Evolutionary conservation across 2,113 vertebrate genomes (phyloP), one percentile per base, ranked within the genome.

Genomic region (Strix aluco): DNA sequence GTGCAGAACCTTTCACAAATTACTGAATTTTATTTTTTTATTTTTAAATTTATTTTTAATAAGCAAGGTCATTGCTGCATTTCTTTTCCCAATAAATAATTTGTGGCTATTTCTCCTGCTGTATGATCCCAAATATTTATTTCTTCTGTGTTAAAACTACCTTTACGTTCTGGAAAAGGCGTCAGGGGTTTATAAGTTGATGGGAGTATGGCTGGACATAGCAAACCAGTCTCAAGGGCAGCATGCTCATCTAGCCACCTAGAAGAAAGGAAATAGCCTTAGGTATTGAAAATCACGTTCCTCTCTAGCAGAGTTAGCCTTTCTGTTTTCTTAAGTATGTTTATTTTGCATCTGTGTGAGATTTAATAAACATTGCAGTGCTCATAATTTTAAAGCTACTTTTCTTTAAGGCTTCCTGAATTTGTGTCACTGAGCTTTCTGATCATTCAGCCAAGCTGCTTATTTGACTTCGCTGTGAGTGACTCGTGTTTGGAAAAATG

Each of bases 401-500:
- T 96, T 94, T 85, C 61, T 86, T 73, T 71, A 72, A 81, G 61
- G 14, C 49, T 93, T 93, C 49, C 44, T 94, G 69, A 89, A 72
- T 92, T 75, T 82, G 21, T 87, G 69, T 89, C 77, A 85, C 59
- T 87, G 73, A 81, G 72, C 40, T 87, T 92, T 93, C 73, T 89
- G 81, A 92, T 92, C 42, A 61, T 91, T 94, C 81, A 82, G 69
- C 34, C 59, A 87, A 81, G 61, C 40, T 90, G 69, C 61, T 86
- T 90, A 90, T 86, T 89, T 92, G 62, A 84, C 55, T 86, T 89
- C 18, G 13, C 61, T 88, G 44, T 81, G 73, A 90, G 59, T 87
- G 87, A 96, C 57, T 95, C 59, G 78, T 70, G 21, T 84, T 86
- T 78, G 59, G 40, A 92, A 91, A 95, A 95, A 70, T 2, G 6